Base-by-base conservation (phyloP, 2,888 invertebrate genomes). In the Patella ulyssiponensis region DNA sequence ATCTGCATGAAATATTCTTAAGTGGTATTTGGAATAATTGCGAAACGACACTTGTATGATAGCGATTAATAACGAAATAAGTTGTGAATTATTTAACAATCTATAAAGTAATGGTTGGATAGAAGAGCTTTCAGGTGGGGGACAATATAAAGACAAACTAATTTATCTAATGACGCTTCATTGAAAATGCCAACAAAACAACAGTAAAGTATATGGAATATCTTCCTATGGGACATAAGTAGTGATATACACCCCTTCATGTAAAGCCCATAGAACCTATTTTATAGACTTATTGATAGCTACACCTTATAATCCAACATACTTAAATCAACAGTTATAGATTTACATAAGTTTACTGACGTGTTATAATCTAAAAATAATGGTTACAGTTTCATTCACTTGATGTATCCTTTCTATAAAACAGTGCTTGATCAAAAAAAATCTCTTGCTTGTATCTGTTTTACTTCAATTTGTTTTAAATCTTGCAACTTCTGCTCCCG, bases 21-120 rank as follows among this genome's bases (percentile, higher is more conserved):
- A 76, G 76, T 76, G 76, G 72, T 76, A 73, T 76, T 76, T 71
- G 72, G 27, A 72, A 76, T 76, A 71, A 76, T 76, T 76, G 76
- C 58, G 72, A 76, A 72, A 72, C 73, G 76, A 56, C 56, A 76
- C 51, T 54, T 76, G 72, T 71, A 23, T 73, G 76, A 76, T 71
- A 73, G 73, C 76, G 69, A 76, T 76, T 76, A 76, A 76, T 76
- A 76, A 76, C 76, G 53, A 72, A 75, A 69, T 75, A 76, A 72
- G 51, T 76, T 76, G 76, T 76, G 76, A 76, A 76, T 76, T 72
- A 76, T 76, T 76, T 73, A 76, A 76, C 64, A 64, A 64, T 64
- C 23, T 20, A 20, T 64, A 64, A 64, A 64, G 23, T 20, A 23
- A 23, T 20, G 64, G 64, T 44, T 44, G 44, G 23, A 23, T 23